A percentile compares a stretch with the other conserved stretches of the same genome.
These are phyloP conservation scores for Bujurquina vittata DNA, from an alignment of 2,113 vertebrate species.

Conservation along the genomic window DNA sequence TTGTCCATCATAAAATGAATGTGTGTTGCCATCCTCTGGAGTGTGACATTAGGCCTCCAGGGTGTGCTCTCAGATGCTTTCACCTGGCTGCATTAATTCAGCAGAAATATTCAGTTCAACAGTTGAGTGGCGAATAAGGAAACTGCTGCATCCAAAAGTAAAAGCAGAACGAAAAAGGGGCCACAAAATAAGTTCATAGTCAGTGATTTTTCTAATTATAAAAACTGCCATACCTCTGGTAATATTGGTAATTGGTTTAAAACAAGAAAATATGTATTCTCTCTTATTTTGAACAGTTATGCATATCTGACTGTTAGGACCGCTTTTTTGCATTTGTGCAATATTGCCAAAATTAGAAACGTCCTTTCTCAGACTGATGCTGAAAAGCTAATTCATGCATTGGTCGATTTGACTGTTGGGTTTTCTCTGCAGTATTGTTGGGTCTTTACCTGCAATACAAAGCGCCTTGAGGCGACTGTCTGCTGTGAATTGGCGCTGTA, in stretches of 20 bases:
- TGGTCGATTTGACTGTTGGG: no score
- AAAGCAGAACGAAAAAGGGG: background rate
- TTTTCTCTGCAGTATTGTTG: no score
- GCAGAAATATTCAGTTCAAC: conserved; percentile 24
- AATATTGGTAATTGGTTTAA: conserved; percentile 2
- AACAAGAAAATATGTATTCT: background rate
- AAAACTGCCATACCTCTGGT: conserved; percentile 5
- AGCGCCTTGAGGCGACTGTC: no score
- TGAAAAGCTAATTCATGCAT: no score
- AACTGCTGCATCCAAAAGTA: conserved; percentile 16
- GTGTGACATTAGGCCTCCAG: conserved; percentile 31
- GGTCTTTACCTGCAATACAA: no score
- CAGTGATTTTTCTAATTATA: conserved; percentile 19
- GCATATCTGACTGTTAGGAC: no score
- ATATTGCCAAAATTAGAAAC: no score
- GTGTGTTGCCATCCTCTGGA: background rate
- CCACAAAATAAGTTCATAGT: background rate
- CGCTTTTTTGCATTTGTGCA: no score
- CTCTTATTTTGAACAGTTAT: background rate
- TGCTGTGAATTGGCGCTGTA: no score
- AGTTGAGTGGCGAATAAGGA: conserved; percentile 2
- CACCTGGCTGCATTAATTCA: conserved; percentile 37
- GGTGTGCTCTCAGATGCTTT: conserved; percentile 14
- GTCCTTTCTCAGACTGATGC: no score
- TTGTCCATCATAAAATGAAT: background rate